Evolutionary conservation across 1,140 invertebrate genomes (phyloP), one percentile per base, ranked within the genome.

Genomic region (Penaeus vannamei): DNA sequence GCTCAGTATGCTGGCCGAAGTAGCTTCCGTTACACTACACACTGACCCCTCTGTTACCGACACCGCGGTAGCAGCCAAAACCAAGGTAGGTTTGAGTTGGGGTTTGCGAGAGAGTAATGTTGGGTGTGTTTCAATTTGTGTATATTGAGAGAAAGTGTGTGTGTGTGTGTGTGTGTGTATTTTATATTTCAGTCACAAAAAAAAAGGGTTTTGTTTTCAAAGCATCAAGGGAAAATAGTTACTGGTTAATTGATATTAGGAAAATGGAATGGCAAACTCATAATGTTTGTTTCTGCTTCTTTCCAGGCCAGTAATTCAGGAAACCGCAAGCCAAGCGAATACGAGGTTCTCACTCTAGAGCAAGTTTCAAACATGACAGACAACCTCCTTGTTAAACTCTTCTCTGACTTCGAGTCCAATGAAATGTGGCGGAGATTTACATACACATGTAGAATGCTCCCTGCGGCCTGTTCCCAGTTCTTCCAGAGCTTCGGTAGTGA

Each of bases 401-500:
- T 88, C 36, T 42, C 86, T 61, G 86, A 88, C 26, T 88, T 83
- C 46, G 80, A 88, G 59, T 88, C 86, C 23, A 88, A 88, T 22
- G 86, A 88, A 64, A 88, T 88, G 86, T 88, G 86, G 86, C 69
- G 62, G 32, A 69, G 86, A 20, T 88, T 88, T 59, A 88, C 86
- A 23, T 88, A 88, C 53, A 83, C 86, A 5, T 88, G 86, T 84
- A 32, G 81, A 22, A 88, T 88, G 86, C 86, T 88, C n/a, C 86
- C 86, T n/a, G 86, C 86, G 1, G 86, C 86, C 4, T 88, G 86
- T 53, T 88, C 86, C n/a, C 83, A 88, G 26, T 88, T 61, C 60
- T 88, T 88, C 69, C 86, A 88, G 62, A 88, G 86, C 86, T 88
- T 88, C 82, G 86, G 86, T 10, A 88, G 86, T 84, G 86, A 88